These are phyloP conservation scores for Petrocephalus zakoni DNA, from an alignment of 2,113 vertebrate species.

Conservation along the genomic window DNA sequence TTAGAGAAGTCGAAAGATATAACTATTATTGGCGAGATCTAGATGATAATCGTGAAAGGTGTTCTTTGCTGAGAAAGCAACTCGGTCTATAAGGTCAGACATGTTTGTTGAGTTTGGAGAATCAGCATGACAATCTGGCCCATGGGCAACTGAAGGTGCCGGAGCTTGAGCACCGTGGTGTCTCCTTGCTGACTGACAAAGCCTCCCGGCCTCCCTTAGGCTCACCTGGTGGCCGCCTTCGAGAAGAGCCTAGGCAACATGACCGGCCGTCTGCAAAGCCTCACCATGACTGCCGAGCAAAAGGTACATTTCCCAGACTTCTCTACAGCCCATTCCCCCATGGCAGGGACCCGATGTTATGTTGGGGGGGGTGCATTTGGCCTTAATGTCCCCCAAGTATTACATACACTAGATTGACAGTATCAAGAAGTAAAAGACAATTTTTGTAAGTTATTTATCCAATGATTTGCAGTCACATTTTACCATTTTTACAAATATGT, in stretches of 20 bases:
- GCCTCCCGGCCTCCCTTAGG: conserved; percentile 45
- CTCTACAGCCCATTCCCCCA: background rate
- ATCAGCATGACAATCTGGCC: background rate
- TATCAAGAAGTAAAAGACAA: no score
- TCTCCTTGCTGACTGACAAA: background rate
- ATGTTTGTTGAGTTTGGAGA: background rate
- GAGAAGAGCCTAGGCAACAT: conserved; percentile 85
- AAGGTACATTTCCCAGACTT: conserved; percentile 60
- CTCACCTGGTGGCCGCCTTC: conserved; percentile 81
- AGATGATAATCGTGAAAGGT: background rate
- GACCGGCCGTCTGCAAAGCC: conserved; percentile 77
- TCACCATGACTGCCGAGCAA: conserved; percentile 81
- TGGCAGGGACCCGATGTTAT: no score
- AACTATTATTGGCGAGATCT: no score
- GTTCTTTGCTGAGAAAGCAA: background rate
- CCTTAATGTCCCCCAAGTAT: no score
- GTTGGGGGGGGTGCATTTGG: no score
- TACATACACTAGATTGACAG: no score
- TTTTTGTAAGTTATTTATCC: no score
- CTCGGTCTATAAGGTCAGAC: background rate
- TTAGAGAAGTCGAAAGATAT: no score
- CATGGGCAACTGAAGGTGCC: background rate
- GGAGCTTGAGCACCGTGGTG: background rate
- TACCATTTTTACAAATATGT: no score
- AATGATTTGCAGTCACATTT: no score